Evolutionary conservation across 2,888 invertebrate species (phyloP), one percentile per base, ranked within the genome.

Genomic region (Gymnoscelis rufifasciata): DNA sequence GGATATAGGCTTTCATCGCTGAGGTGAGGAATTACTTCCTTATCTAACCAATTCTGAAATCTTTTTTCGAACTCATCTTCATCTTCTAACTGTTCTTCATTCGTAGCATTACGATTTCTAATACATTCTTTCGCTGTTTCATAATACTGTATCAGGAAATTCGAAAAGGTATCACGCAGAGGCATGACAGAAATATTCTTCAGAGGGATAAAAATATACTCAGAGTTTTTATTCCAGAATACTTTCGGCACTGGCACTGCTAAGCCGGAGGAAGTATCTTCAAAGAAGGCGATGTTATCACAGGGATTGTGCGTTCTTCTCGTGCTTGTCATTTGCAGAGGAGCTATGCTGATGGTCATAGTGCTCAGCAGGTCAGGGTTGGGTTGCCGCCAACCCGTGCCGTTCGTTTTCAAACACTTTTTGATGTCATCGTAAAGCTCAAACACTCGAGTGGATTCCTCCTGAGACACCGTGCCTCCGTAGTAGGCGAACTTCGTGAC

Each of bases 1-100:
- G 90, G 77, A 59, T 92, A 93, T 57, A 92, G 84, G 47, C 88
- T 82, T 5, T 91, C 90, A 57, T 92, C 92, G 38, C 81, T 80
- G 11, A 92, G 77, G 62, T 90, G 91, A 0, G 89, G 89, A 6
- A 83, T 57, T 1, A 91, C 76, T 12, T 86, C 78, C n/a, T 66
- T 62, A 12, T 70, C 60, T 1, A 92, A 71, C 91, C 92, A 93
- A 0, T 69, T 55, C 52, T 88, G 89, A 29, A 92, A 86, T 47
- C 83, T 81, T 10, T 74, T 70, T 15, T 90, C 88, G 61, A 91
- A 92, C 11, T 74, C 69, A 0, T 64, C 57, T 6, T 83, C 57
- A 11, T 74, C 69, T n/a, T 67, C 62, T 8, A 75, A 68, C 7
- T 77, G 4, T 19, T 19, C 19, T 35, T 35, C 19, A 7, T 15